A percentile compares a stretch with the other conserved stretches of the same genome.
Evolutionary conservation across 2,797 vertebrate species (phyloP).

Genomic region (Helicolenus hilgendorfi): DNA sequence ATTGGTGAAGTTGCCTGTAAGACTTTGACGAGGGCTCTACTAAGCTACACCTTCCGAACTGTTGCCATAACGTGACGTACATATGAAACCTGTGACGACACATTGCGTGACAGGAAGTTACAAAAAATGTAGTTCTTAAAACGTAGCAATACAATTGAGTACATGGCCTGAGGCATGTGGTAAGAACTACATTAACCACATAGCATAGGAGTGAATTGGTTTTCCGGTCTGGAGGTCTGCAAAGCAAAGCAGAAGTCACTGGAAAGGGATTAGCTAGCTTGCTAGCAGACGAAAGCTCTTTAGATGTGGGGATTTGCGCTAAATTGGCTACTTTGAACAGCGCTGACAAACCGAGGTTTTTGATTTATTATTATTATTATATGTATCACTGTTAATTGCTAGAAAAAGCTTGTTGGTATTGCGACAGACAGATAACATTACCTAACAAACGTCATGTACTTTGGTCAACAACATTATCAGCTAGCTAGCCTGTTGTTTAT

Average conservation of each 20-base stretch:
- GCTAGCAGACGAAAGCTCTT: slow-evolving; percentile 62
- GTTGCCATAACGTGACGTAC: slow-evolving; percentile 29
- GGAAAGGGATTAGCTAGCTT: slow-evolving; percentile 84
- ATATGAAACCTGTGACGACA: slow-evolving; percentile 43
- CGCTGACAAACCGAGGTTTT: slow-evolving; percentile 66
- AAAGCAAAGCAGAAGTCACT: slow-evolving; percentile 80
- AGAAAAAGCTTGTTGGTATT: background rate
- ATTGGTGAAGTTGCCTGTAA: slow-evolving; percentile 19
- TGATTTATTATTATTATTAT: background rate
- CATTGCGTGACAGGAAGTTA: background rate
- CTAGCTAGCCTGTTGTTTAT: slow-evolving; percentile 18
- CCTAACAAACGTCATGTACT: background rate
- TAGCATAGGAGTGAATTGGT: background rate
- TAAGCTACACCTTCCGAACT: accelerated
- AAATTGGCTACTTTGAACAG: slow-evolving; percentile 39
- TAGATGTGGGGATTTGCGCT: slow-evolving; percentile 65
- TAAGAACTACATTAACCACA: slow-evolving; percentile 77
- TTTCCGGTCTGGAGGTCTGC: slow-evolving; percentile 33
- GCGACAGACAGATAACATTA: background rate
- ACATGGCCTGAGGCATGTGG: accelerated
- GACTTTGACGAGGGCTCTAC: accelerated
- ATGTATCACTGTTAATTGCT: background rate
- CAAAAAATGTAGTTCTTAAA: slow-evolving; percentile 65
- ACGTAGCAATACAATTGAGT: accelerated
- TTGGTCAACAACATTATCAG: slow-evolving; percentile 23